phyloP scores from a whole-genome alignment of 35 echinoderm and acorn worm genomes.

The Patiria miniata region DNA sequence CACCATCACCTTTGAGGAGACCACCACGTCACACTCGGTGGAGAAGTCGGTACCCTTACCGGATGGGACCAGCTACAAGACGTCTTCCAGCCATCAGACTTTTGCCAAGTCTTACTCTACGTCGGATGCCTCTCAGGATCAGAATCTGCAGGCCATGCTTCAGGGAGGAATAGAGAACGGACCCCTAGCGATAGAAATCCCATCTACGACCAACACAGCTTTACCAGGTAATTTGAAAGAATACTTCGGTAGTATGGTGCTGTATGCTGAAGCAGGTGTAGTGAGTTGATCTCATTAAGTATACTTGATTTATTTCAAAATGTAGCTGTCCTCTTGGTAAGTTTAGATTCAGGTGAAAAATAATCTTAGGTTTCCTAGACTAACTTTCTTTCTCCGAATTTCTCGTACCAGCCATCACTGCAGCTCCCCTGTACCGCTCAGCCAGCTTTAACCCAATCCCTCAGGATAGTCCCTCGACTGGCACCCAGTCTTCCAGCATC shows the following conservation, averaged over 20 bases:
- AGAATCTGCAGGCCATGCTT: slow-evolving; percentile 77
- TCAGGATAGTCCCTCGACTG: slow-evolving; percentile 8
- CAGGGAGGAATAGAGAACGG: slow-evolving; percentile 80
- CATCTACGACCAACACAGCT: slow-evolving; percentile 40
- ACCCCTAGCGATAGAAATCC: slow-evolving; percentile 92
- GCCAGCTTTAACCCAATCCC: slow-evolving; percentile 8
- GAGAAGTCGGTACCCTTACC: slow-evolving; percentile 80
- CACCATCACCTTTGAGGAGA: slow-evolving; percentile 93
- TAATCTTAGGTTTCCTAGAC: too few species aligned
- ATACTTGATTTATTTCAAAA: too few species aligned
- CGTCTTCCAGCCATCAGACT: slow-evolving; percentile 80
- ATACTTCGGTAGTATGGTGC: too few species aligned
- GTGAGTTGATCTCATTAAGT: too few species aligned
- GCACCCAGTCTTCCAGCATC: not conserved
- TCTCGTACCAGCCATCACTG: slow-evolving; percentile 41
- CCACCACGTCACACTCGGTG: slow-evolving; percentile 78
- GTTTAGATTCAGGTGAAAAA: too few species aligned
- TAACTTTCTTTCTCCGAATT: not conserved
- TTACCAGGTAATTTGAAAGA: slow-evolving; percentile 53
- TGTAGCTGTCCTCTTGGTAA: too few species aligned
- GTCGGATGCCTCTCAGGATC: slow-evolving; percentile 79
- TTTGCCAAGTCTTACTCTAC: slow-evolving; percentile 89
- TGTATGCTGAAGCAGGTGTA: too few species aligned
- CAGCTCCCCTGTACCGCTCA: slow-evolving; percentile 7
- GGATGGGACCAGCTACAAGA: slow-evolving; percentile 86